Base-by-base conservation (phyloP, 2,113 vertebrate genomes). In the Chauna torquata region DNA sequence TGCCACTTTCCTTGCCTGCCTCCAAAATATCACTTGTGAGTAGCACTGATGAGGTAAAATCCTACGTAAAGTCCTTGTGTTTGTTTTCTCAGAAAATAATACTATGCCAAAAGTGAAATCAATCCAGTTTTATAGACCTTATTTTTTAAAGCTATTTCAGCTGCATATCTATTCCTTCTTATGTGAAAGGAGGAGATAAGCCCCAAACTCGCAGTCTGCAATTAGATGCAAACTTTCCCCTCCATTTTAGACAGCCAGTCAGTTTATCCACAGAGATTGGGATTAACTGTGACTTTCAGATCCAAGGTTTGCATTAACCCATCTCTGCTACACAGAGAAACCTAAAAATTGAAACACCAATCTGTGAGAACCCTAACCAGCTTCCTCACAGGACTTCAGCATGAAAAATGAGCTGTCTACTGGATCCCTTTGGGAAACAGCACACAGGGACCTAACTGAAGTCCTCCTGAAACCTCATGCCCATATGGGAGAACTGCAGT, bases 361-460 rank as follows among this genome's bases (percentile, higher is more conserved):
- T 42, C 69, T 45, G 22, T 71, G 19, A 36, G 44, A 81, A 54
- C 28, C 55, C 34, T 72, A 74, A 66, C 13, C 49, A 82, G 30
- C 34, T 76, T 88, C 32, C 28, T 66, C 15, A 9, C 0, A 0
- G 80, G 59, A 36, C 27, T 59, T 82, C 3, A n/a, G 12, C 11
- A 45, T 14, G 17, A 25, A 71, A 50, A 49, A 36, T 6, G 6
- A 61, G 3, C 12, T 78, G 86, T 88, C 16, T 71, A 8, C 18
- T 54, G 36, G 36, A 55, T 64, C 20, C 16, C 32, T 70, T 36
- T 55, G 25, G 8, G 2, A 27, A 86, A 47, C 8, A 11, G 3
- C 59, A 55, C 18, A 36, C 1, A 1, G 44, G 9, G 13, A 38
- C 36, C 1, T 0, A 59, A 28, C 12, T 5, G 0, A 84, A 88